These are phyloP conservation scores for Haemorhous mexicanus DNA, from an alignment of 2,113 vertebrate species.

Conservation along the genomic window DNA sequence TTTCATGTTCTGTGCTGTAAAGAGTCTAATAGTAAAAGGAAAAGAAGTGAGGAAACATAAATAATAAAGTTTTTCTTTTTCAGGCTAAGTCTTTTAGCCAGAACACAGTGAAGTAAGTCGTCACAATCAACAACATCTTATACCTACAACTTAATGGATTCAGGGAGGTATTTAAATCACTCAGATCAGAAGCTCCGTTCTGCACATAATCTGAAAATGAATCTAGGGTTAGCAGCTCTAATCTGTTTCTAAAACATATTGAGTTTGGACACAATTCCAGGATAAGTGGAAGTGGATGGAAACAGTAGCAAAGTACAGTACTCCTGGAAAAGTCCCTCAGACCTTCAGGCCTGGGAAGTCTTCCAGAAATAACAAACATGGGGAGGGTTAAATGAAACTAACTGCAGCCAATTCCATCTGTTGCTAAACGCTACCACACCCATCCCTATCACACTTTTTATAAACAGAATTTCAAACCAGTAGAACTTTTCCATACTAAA, in stretches of 20 bases:
- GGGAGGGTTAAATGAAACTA: background rate
- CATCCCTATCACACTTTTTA: background rate
- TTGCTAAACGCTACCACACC: background rate
- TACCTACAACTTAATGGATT: background rate
- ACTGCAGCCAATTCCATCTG: background rate
- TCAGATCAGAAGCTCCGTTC: background rate
- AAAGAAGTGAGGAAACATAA: background rate
- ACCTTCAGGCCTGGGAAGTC: fast-evolving
- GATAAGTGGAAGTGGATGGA: background rate
- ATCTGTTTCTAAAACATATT: background rate
- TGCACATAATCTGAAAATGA: background rate
- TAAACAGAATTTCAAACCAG: background rate
- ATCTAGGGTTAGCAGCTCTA: background rate
- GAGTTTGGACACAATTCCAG: background rate
- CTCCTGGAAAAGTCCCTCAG: background rate
- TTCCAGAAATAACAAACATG: background rate
- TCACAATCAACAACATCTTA: background rate
- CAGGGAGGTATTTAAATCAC: background rate
- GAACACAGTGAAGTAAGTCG: background rate
- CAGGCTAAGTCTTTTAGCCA: background rate
- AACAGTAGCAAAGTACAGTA: background rate
- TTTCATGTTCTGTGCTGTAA: background rate
- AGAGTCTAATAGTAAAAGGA: background rate
- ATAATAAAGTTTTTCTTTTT: background rate
- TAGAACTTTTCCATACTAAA: background rate